Percentiles rank a stretch among this genome's conserved stretches.
Evolutionary conservation across 1,140 invertebrate species (phyloP).

Genomic region (Hycleus cichorii): DNA sequence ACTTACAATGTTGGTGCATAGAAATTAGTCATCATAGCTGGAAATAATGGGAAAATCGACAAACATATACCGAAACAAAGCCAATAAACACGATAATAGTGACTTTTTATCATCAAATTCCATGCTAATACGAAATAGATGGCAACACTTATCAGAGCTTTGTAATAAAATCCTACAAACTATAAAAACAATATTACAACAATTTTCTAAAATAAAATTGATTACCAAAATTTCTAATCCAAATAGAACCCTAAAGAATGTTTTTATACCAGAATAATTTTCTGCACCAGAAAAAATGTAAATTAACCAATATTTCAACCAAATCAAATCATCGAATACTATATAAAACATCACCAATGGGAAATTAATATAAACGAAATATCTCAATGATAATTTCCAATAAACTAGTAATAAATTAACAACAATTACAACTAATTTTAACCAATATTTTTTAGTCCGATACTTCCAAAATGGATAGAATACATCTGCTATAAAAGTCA

Average conservation of each 20-base stretch:
- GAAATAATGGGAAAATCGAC: constrained; percentile 29
- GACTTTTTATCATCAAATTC: too few relatives aligned
- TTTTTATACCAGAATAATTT: too few relatives aligned
- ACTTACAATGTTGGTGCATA: constrained; percentile 27
- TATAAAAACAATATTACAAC: not conserved
- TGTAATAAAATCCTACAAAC: constrained; percentile 1
- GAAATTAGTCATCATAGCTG: constrained; percentile 31
- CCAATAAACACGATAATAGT: too few relatives aligned
- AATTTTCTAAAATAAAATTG: not conserved
- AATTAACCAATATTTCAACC: too few relatives aligned
- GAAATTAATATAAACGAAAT: constrained; percentile 30
- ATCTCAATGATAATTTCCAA: constrained; percentile 11
- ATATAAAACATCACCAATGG: constrained; percentile 16
- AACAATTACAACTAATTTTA: not conserved
- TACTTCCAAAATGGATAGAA: too few relatives aligned
- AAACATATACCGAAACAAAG: constrained; percentile 13
- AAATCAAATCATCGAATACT: too few relatives aligned
- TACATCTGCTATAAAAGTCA: not conserved
- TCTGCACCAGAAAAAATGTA: too few relatives aligned
- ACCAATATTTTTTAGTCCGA: not conserved
- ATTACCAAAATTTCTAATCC: constrained; percentile 6
- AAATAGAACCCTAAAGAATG: not conserved
- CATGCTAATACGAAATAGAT: not conserved
- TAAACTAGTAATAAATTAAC: too few relatives aligned
- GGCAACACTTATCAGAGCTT: not conserved